Evolutionary conservation across 2,113 vertebrate species (phyloP).

Genomic region (Vidua chalybeata): DNA sequence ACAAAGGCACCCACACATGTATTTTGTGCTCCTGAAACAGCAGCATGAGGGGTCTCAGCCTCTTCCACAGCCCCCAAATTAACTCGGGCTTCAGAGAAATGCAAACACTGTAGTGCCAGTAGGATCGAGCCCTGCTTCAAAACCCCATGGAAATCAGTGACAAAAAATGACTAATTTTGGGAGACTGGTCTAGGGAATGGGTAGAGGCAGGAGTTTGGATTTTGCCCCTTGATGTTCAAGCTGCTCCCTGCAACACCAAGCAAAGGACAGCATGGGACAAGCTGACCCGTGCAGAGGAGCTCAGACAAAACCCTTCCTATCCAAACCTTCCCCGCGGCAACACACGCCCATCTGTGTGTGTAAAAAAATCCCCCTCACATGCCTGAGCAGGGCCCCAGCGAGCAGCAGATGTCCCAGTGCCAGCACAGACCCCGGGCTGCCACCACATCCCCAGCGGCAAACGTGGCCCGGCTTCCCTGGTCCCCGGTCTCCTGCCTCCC

Average conservation of each 20-base stretch:
- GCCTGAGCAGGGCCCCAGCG: background rate
- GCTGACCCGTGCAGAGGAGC: background rate
- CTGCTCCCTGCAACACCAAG: background rate
- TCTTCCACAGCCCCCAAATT: background rate
- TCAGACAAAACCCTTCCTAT: background rate
- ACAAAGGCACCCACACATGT: background rate
- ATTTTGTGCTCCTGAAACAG: background rate
- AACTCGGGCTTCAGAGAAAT: background rate
- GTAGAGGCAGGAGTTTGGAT: background rate
- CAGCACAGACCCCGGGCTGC: background rate
- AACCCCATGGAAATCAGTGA: background rate
- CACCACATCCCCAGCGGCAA: background rate
- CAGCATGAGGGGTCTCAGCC: background rate
- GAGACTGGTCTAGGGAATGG: background rate
- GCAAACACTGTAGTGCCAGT: background rate
- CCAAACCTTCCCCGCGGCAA: background rate
- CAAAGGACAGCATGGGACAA: accelerated
- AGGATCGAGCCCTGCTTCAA: background rate
- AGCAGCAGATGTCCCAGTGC: background rate
- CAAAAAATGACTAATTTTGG: background rate
- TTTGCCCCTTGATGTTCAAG: background rate
- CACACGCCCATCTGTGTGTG: background rate
- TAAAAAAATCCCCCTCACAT: background rate
- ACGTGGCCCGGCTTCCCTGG: background rate
- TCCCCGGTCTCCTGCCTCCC: no score